A percentile compares a stretch with the other conserved stretches of the same genome.
Conservation (phyloP, 2,113 vertebrate species). For the Trematomus loennbergii region DNA sequence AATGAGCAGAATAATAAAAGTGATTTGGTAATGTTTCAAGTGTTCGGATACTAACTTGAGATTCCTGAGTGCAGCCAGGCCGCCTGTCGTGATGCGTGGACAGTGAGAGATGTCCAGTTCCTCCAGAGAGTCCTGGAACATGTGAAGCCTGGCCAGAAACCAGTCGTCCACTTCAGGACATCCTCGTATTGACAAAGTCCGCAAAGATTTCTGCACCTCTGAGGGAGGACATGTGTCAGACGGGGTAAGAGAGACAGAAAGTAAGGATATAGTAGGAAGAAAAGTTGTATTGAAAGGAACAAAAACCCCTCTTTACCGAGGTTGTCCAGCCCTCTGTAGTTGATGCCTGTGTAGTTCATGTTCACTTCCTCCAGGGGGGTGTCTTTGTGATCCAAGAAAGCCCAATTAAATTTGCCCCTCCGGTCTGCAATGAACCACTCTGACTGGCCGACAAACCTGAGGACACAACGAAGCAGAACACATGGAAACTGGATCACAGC, state of each 20-base stretch:
- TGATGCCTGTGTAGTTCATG: constrained; percentile 83
- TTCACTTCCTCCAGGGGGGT: constrained; percentile 84
- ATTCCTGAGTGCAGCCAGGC: constrained; percentile 87
- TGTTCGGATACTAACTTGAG: constrained; percentile 81
- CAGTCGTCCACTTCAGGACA: constrained; percentile 90
- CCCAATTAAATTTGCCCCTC: constrained; percentile 63
- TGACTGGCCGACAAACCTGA: constrained; percentile 84
- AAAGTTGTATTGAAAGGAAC: neutral
- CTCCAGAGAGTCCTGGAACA: constrained; percentile 80
- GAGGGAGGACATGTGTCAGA: neutral
- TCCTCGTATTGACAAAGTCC: constrained; percentile 79
- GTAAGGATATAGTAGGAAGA: neutral
- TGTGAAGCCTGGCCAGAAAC: constrained; percentile 85
- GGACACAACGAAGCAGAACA: neutral
- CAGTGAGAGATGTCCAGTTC: constrained; percentile 89
- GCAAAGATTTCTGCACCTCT: constrained; percentile 79
- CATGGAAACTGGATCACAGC: neutral
- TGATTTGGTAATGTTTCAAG: neutral
- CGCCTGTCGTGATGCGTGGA: constrained; percentile 83
- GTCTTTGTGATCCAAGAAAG: constrained; percentile 68
- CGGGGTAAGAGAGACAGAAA: neutral
- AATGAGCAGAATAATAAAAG: no score
- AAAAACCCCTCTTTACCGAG: constrained; percentile 76
- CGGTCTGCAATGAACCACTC: constrained; percentile 79
- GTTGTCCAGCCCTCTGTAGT: constrained; percentile 84